Evolutionary conservation across 2,797 vertebrate genomes (phyloP), one percentile per base, ranked within the genome.

Genomic region (Fistularia commersonii): DNA sequence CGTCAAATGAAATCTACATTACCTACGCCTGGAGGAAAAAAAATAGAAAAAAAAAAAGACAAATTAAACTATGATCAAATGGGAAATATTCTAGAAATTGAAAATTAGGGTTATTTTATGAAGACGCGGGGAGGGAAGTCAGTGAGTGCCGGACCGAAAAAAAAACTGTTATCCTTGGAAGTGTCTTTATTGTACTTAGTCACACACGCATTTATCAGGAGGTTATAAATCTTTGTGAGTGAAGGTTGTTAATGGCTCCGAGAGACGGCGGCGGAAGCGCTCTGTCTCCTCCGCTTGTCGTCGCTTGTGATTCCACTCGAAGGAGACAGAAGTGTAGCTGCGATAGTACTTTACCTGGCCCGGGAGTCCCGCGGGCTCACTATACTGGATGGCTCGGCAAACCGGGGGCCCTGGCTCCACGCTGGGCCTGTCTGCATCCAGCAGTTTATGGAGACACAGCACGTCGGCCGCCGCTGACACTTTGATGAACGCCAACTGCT

Each of bases 101-200:
- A 14, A 46, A 52, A 58, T 48, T 31, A 54, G 35, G 45, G 13
- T 8, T 7, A 39, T 56, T 56, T 14, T 13, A 49, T 57, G 33
- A 58, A 66, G 57, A 34, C 32, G 51, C 32, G 31, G 10, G 14
- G 53, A 15, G 53, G 45, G 3, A 38, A 39, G 58, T 66, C 50
- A 41, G 52, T 64, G 67, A 48, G 57, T 33, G 41, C 57, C 59
- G 56, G 46, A 69, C 48, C 51, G 3, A 43, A 79, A 78, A 85
- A 78, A 74, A 82, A 84, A 84, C 78, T 79, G 76, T 83, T 85
- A 72, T 86, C 66, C 76, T 81, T 84, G 80, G 75, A 87, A 77
- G 80, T 82, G 81, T 84, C 81, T 84, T 85, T 78, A 83, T 87
- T 85, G 83, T 81, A 76, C 79, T 83, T 77, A 76, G 73, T 71